Percentiles rank a stretch among this genome's conserved stretches.
Conservation (phyloP, 2,113 vertebrate species). For the Corythaeola cristata region DNA sequence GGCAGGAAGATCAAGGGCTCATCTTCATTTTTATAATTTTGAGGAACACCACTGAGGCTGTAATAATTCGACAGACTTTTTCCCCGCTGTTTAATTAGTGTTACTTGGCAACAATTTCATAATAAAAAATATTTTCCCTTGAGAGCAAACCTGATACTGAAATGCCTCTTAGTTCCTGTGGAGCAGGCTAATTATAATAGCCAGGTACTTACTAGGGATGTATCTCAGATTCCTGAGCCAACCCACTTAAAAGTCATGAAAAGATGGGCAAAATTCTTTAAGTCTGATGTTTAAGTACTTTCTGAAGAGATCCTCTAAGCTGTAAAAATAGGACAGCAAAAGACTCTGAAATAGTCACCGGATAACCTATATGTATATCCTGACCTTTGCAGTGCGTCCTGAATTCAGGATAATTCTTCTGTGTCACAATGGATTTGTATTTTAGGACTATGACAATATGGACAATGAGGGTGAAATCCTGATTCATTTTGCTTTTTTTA, state of each 20-base stretch:
- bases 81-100: background rate
- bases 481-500: background rate
- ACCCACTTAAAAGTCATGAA: background rate
- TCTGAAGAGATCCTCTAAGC: background rate
- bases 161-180: background rate
- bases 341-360: background rate
- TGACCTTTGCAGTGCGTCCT: background rate
- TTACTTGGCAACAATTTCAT: background rate
- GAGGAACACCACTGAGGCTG: background rate
- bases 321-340: background rate
- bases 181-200: background rate
- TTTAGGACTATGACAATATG: background rate
- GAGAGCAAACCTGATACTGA: background rate
- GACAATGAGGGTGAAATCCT: background rate
- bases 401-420: background rate
- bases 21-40: slow-evolving; percentile 12
- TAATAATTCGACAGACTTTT: background rate
- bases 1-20: slow-evolving; percentile 1
- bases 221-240: background rate
- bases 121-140: background rate
- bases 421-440: background rate
- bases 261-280: background rate
- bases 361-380: background rate
- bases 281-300: background rate
- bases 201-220: background rate